Evolutionary conservation across 1,140 invertebrate species (phyloP).

Genomic region (Meteorus sp.): DNA sequence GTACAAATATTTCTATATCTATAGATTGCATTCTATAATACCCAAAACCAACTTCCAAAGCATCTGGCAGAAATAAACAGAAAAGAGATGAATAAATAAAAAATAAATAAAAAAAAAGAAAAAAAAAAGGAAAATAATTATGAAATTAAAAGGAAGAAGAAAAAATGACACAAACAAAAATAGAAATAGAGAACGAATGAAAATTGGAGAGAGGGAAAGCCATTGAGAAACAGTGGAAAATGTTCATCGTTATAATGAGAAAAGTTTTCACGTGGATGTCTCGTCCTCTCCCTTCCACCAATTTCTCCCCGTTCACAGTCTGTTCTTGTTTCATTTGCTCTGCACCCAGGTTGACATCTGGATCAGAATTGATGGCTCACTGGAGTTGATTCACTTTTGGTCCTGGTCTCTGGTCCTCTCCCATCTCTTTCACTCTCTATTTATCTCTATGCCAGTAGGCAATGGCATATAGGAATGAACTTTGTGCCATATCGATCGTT

Average conservation of each 20-base stretch:
- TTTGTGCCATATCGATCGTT: background rate
- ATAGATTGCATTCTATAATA: constrained; percentile 16
- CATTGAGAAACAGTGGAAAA: background rate
- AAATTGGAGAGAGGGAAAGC: no score
- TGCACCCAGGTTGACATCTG: background rate
- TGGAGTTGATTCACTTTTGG: no score
- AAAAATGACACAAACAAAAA: no score
- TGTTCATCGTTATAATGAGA: background rate
- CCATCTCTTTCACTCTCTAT: background rate
- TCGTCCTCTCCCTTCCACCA: no score
- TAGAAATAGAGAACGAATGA: no score
- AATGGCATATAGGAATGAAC: no score
- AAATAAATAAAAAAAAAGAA: background rate
- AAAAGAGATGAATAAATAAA: no score
- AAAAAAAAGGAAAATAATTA: no score
- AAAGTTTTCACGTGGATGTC: no score
- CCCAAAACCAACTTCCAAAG: background rate
- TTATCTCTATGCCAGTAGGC: no score
- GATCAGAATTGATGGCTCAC: background rate
- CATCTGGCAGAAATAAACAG: background rate
- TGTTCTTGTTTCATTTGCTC: background rate
- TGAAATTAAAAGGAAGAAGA: background rate
- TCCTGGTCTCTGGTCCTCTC: no score
- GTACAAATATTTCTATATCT: background rate
- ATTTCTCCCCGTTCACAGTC: no score